Base-by-base conservation (phyloP, 2,888 invertebrate genomes). In the Acanthoscelides obtectus region DNA sequence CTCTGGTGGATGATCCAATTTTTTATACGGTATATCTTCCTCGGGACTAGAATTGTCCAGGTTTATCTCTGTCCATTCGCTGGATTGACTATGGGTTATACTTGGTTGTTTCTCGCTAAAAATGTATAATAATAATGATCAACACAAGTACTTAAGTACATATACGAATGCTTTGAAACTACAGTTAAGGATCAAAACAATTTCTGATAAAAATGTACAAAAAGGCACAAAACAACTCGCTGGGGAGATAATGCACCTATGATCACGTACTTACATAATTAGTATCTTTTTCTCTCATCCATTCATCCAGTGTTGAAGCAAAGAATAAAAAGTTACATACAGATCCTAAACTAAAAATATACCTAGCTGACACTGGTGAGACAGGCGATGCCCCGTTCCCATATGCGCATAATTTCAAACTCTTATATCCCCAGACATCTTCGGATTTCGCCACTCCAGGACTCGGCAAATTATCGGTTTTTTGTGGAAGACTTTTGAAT, bases 41-140 rank as follows among this genome's bases (percentile, higher is more conserved):
- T 91, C 91, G 0, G 91, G 91, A 77, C 90, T 90, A 21, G 91
- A 91, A 81, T 90, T 90, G 74, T 91, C 91, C 79, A 92, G 84
- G 83, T 91, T 92, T 71, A 92, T 92, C 84, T 92, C 92, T 0
- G 92, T 92, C 92, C 92, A 92, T 72, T 91, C 91, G 77, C 91
- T 91, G 0, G 86, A 87, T 70, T 87, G 84, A 71, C 84, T 84
- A 70, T 81, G 79, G 19, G 79, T 73, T 20, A 80, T 78, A 71
- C 79, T 78, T 64, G 80, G 77, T 2, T 79, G 70, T 63, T 75
- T 78, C 70, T 80, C 81, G 70, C 81, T 81, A 66, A 21, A 6
- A 45, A 45, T n/a, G n/a, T n/a, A n/a, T n/a, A n/a, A n/a, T n/a
- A n/a, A n/a, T n/a, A n/a, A n/a, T n/a, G n/a, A n/a, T n/a, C n/a